Base-by-base conservation (phyloP, 1,140 invertebrate genomes). In the Diuraphis noxia region DNA sequence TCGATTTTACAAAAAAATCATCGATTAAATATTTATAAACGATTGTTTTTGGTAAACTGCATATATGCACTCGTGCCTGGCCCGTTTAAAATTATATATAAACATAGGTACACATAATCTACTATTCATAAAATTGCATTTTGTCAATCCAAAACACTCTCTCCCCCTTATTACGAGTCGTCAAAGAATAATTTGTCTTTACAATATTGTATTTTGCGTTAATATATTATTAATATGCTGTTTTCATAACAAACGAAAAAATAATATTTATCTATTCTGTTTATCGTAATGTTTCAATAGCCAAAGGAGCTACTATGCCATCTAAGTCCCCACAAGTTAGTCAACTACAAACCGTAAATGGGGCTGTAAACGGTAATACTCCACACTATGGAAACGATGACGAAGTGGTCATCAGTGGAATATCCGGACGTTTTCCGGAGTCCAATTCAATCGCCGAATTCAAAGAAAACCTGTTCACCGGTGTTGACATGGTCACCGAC, bases 391-490 rank as follows among this genome's bases (percentile, higher is more conserved):
- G 34, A 81, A 49, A 91, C 41, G 93, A 95, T 38, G 96, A 95
- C 38, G 96, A 98, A 91, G 95, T 99, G 92, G 97, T 98, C 82
- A 97, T 99, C 92, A 96, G 96, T 86, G 98, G 98, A 52, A 95
- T 99, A 93, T 98, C 98, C 63, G 98, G 98, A 91, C 96, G 98
- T 92, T 95, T 99, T 92, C 98, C 98, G 0, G 97, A 99, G 93
- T 98, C 97, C 79, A 95, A 96, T 88, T 96, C 95, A 93, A 96
- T 99, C 92, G 96, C 98, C 92, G 98, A 99, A 94, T 99, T 99
- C 94, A 96, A 96, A 92, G 94, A 97, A 92, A 95, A 98, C 93
- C 95, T 99, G 30, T 97, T 98, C 93, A 96, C 96, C 56, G 96
- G 97, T 30, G 95, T 97, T 10, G 98, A 99, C 93, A 95, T 99